Base-by-base conservation (phyloP, 1,140 invertebrate genomes). In the Drosophila parvula region DNA sequence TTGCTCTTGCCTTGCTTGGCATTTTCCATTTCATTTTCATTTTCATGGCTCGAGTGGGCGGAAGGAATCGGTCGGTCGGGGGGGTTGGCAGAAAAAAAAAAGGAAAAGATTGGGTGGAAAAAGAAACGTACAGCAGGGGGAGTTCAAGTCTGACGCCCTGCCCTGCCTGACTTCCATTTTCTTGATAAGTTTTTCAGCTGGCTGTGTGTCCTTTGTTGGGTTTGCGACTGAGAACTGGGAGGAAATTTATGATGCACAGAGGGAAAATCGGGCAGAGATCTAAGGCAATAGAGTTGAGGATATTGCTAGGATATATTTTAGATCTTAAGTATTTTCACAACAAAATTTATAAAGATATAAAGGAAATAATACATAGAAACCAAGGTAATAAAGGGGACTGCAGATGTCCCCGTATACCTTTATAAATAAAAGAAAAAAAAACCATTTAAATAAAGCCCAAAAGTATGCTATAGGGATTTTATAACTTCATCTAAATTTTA, bases 141-240 rank as follows among this genome's bases (percentile, higher is more conserved):
- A 47, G 63, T 68, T 70, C 67, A 55, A 67, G 62, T 80, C 51
- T 55, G 51, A 32, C 51, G 51, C 51, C 50, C 14, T 36, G 50
- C 50, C 50, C 32, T 53, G 63, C 58, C 61, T 71, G 81, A 71
- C 81, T 85, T 86, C 82, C 83, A 86, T 88, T 86, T 86, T 88
- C 82, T 88, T 86, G 79, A 85, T 86, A 86, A 86, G 75, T 86
- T 88, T 79, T 79, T 67, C 34, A 53, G 74, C 50, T 56, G 41
- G 44, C 45, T 71, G 36, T 53, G 51, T 68, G 55, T 53, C 56
- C 62, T 79, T 62, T 79, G 80, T 80, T 68, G 76, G 71, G 76
- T 69, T 74, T 79, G 76, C 77, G 68, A 22, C 22, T 44, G 51
- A 22, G 51, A 58, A 47, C 67, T 38, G 50, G 27, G 30, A 10